Conservation (phyloP, 1,140 invertebrate genomes). For the Bursaphelenchus mucronatus region DNA sequence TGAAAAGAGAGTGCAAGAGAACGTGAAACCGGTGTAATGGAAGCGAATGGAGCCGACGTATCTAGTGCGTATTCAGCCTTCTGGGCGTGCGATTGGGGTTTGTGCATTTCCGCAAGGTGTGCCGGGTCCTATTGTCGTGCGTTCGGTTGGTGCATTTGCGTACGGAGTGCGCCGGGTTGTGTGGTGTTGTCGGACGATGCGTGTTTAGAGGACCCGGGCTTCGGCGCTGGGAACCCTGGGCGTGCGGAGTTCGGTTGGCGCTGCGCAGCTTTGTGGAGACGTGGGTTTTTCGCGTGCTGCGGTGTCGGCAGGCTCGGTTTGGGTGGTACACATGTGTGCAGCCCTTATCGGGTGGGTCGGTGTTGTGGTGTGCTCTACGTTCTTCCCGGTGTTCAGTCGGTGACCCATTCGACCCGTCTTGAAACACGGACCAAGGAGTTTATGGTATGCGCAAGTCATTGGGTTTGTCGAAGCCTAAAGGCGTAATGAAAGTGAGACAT, state of each 20-base stretch:
- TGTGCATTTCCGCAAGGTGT: not conserved
- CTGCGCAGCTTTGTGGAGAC: constrained; percentile 17
- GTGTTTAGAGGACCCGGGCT: constrained; percentile 18
- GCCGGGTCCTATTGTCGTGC: constrained; percentile 19
- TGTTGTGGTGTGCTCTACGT: constrained; percentile 16
- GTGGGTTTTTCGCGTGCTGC: constrained; percentile 24
- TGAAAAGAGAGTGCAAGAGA: constrained; percentile 82
- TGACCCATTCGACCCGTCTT: constrained; percentile 72
- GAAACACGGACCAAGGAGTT: constrained; percentile 89
- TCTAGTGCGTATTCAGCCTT: constrained; percentile 36
- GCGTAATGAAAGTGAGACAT: constrained; percentile 69
- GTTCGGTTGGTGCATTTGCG: constrained; percentile 24
- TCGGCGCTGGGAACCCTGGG: constrained; percentile 29
- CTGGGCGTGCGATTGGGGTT: not conserved
- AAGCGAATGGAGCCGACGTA: constrained; percentile 66
- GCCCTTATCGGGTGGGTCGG: constrained; percentile 13
- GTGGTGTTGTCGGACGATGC: constrained; percentile 13
- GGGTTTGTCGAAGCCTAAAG: constrained; percentile 67
- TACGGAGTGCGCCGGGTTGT: constrained; percentile 24
- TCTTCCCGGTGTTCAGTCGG: constrained; percentile 61
- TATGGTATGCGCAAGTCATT: constrained; percentile 76
- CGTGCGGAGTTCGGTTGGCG: constrained; percentile 8
- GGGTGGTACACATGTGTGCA: constrained; percentile 33
- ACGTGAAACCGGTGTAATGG: constrained; percentile 74
- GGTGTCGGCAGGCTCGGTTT: constrained; percentile 22